phyloP scores from a whole-genome alignment of 2,113 vertebrate species.

The Hucho hucho region DNA sequence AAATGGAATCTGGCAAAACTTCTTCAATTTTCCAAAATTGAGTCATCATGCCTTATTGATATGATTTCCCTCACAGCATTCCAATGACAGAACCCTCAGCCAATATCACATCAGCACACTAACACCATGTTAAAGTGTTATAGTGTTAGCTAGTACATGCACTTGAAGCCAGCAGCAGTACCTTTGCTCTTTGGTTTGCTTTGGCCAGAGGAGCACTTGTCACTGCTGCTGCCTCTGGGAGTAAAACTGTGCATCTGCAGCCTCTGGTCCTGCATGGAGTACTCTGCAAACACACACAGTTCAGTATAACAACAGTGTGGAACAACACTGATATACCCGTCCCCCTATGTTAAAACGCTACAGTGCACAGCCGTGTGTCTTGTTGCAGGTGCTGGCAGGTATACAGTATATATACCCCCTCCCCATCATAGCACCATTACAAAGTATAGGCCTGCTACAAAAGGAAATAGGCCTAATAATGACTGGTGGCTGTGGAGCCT shows the following conservation, averaged over 20 bases:
- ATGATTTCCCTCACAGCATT: no score
- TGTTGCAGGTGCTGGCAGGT: no score
- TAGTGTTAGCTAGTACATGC: no score
- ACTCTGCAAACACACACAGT: slow-evolving; percentile 62
- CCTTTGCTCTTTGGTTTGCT: slow-evolving; percentile 96
- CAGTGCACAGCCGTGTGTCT: background rate
- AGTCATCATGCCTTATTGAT: background rate
- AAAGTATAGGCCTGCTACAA: no score
- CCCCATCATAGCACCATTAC: no score
- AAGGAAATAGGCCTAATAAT: no score
- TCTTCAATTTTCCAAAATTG: background rate
- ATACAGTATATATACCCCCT: no score
- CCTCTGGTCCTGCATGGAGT: slow-evolving; percentile 88
- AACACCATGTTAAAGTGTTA: no score
- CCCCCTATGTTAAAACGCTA: background rate
- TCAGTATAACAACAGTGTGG: slow-evolving; percentile 9
- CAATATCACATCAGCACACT: no score
- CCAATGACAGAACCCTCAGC: no score
- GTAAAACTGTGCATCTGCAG: slow-evolving; percentile 89
- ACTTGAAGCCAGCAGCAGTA: slow-evolving; percentile 54
- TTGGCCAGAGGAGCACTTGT: slow-evolving; percentile 86
- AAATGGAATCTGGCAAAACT: background rate
- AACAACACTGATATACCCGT: slow-evolving; percentile 45
- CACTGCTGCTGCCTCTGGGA: slow-evolving; percentile 80
- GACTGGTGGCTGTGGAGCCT: no score